Base-by-base conservation (phyloP, 2,113 vertebrate genomes). In the Sturnus vulgaris region DNA sequence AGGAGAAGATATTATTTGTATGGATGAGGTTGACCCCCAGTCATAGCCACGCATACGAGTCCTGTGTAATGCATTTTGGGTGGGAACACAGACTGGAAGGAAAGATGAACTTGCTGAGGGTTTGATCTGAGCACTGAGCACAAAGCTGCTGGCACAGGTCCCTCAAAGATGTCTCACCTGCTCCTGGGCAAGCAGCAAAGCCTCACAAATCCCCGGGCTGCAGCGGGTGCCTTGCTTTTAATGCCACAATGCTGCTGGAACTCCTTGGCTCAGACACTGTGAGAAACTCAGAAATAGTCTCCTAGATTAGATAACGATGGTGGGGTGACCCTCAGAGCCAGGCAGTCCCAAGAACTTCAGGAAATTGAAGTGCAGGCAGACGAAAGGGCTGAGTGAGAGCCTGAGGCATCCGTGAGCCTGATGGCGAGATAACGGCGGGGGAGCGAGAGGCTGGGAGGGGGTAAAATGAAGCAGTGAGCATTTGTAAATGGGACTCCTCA, bases 401-500 rank as follows among this genome's bases (percentile, higher is more conserved):
- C 71, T 7, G 57, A 78, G 78, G 83, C 77, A 40, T 39, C 82
- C 0, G 0, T 1, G 18, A 66, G 82, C 12, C 78, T 27, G 75
- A 55, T 5, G n/a, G 71, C 8, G 39, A 94, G 71, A 59, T 15
- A 90, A 46, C 68, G 0, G 3, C 9, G 11, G 68, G 72, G 39
- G 39, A 69, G 55, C 0, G 1, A 70, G 89, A 47, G 50, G 55
- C 35, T 61, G 69, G 77, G 69, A 75, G 64, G 39, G 86, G 40
- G 53, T 31, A 46, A 92, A 92, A 49, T 25, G 68, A 78, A 64
- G 84, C 8, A 2, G 68, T 46, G 82, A 93, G 64, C 4, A 3
- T 89, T 92, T 90, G 85, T 78, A 91, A 88, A 93, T n/a, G 88
- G 86, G 82, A 86, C 68, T 90, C 57, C 79, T 94, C 73, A 4